Base-by-base conservation (phyloP, 2,888 invertebrate species). In the Tetragonisca angustula region DNA sequence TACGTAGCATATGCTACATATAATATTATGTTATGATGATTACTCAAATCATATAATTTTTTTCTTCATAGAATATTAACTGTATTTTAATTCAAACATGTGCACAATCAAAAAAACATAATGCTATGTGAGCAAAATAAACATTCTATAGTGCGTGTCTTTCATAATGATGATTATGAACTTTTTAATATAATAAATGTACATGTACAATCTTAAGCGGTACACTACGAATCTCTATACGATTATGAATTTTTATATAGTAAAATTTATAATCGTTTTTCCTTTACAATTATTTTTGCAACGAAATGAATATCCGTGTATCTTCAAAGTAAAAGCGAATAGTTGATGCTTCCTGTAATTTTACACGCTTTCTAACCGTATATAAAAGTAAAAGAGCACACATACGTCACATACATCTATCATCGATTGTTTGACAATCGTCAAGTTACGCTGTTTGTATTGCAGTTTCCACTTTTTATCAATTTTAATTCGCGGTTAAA, bases 321-420 rank as follows among this genome's bases (percentile, higher is more conserved):
- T 79, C 74, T 83, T 50, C 69, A 4, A 56, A 59, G 79, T 83
- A 84, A 76, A 83, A 84, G 76, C 83, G 76, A 76, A 76, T 72
- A 59, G 68, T 65, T 56, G 76, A 79, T 67, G 84, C 86, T 92
- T 91, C 90, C 90, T 91, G 91, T 85, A 91, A 91, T 92, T 91
- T 90, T 91, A 88, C 88, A 92, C 92, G 92, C 92, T 92, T 92
- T 92, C 92, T 92, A 92, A 89, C 83, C 86, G 82, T 72, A 52
- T 70, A 76, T 75, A 81, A 88, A 81, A 85, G 75, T 79, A 86
- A 84, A 72, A 43, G 70, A 75, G 68, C 54, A 59, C 24, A n/a
- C 56, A 59, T 24, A 59, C n/a, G 56, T n/a, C 17, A 52, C 68
- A 27, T 70, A 70, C 24, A 49, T 43, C 49, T 85, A 74, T 85